phyloP scores from a whole-genome alignment of 2,113 vertebrate species.

The Leucosticte australis region DNA sequence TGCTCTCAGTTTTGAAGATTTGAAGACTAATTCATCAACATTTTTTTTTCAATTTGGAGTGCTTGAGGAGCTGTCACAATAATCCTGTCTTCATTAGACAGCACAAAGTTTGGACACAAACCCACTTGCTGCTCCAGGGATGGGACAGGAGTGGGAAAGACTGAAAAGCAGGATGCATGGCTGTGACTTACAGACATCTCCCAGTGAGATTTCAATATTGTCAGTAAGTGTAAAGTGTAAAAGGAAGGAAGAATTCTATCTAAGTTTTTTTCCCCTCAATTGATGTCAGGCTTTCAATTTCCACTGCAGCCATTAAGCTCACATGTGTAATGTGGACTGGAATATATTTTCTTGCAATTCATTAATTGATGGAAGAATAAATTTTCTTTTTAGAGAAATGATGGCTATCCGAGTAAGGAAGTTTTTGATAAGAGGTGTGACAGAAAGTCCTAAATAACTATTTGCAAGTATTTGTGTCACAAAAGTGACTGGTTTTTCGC shows the following conservation, averaged over 20 bases:
- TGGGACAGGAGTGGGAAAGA: background rate
- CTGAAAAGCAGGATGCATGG: background rate
- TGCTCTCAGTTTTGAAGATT: conserved; percentile 41
- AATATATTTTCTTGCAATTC: background rate
- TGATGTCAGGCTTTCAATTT: background rate
- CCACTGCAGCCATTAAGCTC: background rate
- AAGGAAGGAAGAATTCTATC: background rate
- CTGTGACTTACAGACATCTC: background rate
- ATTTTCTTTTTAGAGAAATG: background rate
- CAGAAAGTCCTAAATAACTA: background rate
- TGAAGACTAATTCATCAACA: conserved; percentile 24
- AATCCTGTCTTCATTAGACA: conserved; percentile 21
- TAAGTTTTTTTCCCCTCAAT: background rate
- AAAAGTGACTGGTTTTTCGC: background rate
- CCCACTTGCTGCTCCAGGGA: background rate
- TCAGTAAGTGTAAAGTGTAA: background rate
- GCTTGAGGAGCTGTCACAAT: conserved; percentile 8
- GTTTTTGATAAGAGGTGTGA: background rate
- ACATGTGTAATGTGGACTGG: background rate
- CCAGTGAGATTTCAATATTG: background rate
- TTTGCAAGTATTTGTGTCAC: background rate
- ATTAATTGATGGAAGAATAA: background rate
- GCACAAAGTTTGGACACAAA: background rate
- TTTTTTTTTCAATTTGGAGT: conserved; percentile 34
- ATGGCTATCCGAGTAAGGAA: background rate